Conservation (phyloP, 2,113 vertebrate genomes). For the Crotalus helleri region DNA sequence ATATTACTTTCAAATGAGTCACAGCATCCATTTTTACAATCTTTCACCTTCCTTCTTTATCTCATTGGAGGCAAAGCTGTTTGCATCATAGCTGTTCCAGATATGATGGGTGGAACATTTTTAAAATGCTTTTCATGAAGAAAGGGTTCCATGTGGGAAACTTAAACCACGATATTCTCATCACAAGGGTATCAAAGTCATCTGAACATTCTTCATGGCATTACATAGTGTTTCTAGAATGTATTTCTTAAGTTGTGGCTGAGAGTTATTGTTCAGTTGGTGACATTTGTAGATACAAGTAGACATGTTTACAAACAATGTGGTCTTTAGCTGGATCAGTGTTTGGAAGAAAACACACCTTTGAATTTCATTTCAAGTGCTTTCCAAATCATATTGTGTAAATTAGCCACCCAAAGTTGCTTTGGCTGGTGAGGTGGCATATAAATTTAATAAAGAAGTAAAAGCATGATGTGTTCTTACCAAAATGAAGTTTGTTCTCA, state of each 20-base stretch:
- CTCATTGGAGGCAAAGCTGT: too few relatives aligned
- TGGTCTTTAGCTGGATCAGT: neutral
- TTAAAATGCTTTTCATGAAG: neutral
- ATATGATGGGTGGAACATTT: neutral
- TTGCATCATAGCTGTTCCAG: neutral
- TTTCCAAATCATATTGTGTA: neutral
- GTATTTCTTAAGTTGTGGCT: neutral
- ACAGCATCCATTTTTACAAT: neutral
- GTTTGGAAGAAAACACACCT: neutral
- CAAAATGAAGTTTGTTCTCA: neutral
- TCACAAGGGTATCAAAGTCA: neutral
- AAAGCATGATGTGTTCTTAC: neutral
- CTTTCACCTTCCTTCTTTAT: neutral
- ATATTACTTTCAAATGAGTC: neutral
- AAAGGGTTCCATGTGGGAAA: neutral
- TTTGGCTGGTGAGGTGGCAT: neutral
- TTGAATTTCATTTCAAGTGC: neutral
- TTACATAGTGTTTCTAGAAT: neutral
- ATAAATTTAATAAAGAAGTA: neutral
- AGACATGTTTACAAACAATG: neutral
- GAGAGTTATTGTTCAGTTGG: neutral
- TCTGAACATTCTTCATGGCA: neutral
- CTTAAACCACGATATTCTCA: neutral
- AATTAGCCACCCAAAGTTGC: neutral
- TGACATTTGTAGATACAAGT: neutral